Conservation (phyloP, 2,797 vertebrate species). For the Schizopygopsis pylzovi region DNA sequence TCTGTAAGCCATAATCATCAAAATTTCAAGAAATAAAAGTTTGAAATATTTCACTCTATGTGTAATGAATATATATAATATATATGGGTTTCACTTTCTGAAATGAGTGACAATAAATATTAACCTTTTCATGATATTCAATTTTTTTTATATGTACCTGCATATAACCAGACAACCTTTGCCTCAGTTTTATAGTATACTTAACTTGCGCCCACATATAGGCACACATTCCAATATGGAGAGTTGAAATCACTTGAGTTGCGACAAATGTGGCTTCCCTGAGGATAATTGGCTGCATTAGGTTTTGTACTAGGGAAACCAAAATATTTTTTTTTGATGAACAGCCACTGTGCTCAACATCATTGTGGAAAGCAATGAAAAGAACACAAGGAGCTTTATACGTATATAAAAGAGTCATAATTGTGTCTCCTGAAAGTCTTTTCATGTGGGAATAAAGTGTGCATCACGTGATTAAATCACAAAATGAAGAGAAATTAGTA, state of each 20-base stretch:
- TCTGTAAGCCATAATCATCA: no score
- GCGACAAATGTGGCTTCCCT: slow-evolving; percentile 23
- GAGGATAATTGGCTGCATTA: slow-evolving; percentile 36
- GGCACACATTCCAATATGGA: neutral
- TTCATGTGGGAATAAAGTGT: slow-evolving; percentile 23
- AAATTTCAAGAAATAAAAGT: no score
- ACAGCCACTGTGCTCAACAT: slow-evolving; percentile 12
- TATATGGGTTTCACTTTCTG: no score
- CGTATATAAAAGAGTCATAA: slow-evolving; percentile 5
- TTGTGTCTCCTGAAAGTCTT: slow-evolving; percentile 26
- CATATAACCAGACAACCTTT: neutral
- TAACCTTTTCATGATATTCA: no score
- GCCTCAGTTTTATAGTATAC: slow-evolving; percentile 27
- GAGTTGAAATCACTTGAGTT: slow-evolving; percentile 15
- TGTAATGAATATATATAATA: no score
- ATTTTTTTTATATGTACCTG: no score
- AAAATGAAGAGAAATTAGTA: slow-evolving; percentile 13
- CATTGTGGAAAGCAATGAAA: slow-evolving; percentile 20
- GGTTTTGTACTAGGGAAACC: slow-evolving; percentile 26
- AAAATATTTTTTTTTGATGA: slow-evolving; percentile 14
- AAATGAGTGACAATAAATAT: no score
- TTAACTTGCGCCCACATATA: slow-evolving; percentile 30
- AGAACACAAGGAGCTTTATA: neutral
- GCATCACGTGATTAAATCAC: slow-evolving; percentile 25
- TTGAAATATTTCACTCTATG: no score